A percentile compares a stretch with the other conserved stretches of the same genome.
phyloP scores from a whole-genome alignment of 2,113 vertebrate species.

The Chroicocephalus ridibundus region DNA sequence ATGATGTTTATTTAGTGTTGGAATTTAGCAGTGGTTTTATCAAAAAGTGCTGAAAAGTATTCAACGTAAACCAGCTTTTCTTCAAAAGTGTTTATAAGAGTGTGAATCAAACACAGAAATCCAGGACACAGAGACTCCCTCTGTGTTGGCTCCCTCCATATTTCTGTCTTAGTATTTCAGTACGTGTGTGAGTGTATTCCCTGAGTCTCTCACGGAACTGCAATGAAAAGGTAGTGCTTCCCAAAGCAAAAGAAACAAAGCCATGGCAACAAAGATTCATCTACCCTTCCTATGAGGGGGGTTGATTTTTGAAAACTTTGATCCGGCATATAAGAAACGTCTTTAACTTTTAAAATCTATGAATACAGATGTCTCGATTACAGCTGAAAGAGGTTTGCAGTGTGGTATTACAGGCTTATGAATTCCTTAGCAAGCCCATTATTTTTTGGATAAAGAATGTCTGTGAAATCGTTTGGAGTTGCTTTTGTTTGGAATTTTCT shows the following conservation, averaged over 20 bases:
- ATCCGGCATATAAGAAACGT: not conserved
- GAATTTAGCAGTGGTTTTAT: not conserved
- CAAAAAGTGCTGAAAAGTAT: not conserved
- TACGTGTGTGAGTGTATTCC: not conserved
- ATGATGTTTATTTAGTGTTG: not conserved
- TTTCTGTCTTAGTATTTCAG: not conserved
- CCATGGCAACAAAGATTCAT: not conserved
- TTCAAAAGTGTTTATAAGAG: not conserved
- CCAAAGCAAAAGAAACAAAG: not conserved
- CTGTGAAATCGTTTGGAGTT: not conserved
- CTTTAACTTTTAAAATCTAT: not conserved
- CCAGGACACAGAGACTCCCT: not conserved
- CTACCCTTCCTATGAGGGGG: not conserved
- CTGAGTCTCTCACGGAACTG: not conserved
- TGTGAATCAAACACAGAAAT: not conserved
- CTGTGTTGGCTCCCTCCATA: not conserved
- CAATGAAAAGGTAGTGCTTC: not conserved
- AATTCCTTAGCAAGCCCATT: not conserved
- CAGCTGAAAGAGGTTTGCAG: not conserved
- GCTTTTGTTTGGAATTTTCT: not conserved
- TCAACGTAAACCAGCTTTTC: not conserved
- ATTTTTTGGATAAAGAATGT: not conserved
- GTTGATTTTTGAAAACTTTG: not conserved
- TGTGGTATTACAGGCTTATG: rapidly evolving
- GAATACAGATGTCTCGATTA: not conserved